Percentiles rank a stretch among this genome's conserved stretches.
These are phyloP conservation scores for Herminia tarsipennalis DNA, from an alignment of 2,888 invertebrate genomes.

Conservation along the genomic window DNA sequence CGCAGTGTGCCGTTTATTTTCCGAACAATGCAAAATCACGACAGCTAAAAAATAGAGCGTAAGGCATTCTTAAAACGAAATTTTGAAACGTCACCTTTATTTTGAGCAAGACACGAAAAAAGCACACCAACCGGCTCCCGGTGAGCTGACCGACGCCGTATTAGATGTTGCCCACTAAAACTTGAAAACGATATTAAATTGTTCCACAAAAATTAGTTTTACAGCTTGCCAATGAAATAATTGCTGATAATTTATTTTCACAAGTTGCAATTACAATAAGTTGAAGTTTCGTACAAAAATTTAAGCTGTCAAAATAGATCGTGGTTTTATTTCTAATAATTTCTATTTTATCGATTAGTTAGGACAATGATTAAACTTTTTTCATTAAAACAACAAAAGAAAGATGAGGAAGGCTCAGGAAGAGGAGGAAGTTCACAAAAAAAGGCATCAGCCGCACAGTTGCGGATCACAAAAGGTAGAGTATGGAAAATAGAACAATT, in stretches of 20 bases:
- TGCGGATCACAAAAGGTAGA: conserved; percentile 98
- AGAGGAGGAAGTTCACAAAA: conserved; percentile 90
- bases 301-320: conserved; percentile 78
- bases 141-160: too few relatives aligned
- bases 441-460: conserved; percentile 98
- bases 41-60: too few relatives aligned
- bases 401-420: conserved; percentile 95
- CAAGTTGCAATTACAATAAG: conserved; percentile 1
- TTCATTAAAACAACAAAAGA: conserved; percentile 99
- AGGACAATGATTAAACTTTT: conserved; percentile 98
- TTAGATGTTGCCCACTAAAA: too few relatives aligned
- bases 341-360: conserved; percentile 77
- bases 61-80: too few relatives aligned
- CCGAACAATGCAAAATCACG: too few relatives aligned
- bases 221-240: conserved; percentile 38
- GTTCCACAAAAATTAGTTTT: too few relatives aligned
- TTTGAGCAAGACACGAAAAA: too few relatives aligned
- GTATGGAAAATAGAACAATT: conserved; percentile 31
- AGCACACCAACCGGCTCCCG: too few relatives aligned
- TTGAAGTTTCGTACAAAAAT: conserved; percentile 53
- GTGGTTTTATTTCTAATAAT: conserved; percentile 69
- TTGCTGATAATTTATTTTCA: conserved; percentile 15
- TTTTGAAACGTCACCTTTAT: too few relatives aligned
- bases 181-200: too few relatives aligned
- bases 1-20: too few relatives aligned